Conservation (phyloP, 2,113 vertebrate genomes). For the Forbesichthys agassizii region DNA sequence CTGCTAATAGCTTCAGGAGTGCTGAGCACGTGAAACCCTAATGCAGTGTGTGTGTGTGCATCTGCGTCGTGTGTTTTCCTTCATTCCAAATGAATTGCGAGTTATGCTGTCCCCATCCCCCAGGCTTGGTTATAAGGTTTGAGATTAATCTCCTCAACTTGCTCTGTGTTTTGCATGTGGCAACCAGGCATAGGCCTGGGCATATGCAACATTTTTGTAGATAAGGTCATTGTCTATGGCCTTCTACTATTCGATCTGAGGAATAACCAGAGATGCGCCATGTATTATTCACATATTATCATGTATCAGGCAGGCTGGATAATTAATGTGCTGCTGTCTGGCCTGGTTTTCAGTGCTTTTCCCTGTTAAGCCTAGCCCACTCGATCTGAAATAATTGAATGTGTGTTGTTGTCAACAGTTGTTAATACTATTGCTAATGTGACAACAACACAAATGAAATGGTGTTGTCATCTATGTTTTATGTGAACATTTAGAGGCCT, state of each 20-base stretch:
- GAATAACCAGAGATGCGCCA: constrained; percentile 64
- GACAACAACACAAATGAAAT: too few relatives aligned
- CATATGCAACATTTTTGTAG: constrained; percentile 63
- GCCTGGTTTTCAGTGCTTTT: constrained; percentile 19
- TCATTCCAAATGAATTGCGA: constrained; percentile 64
- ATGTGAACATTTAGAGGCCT: too few relatives aligned
- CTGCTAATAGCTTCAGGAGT: constrained; percentile 57
- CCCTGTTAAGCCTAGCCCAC: neutral
- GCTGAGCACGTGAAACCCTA: constrained; percentile 70
- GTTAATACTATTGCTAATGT: too few relatives aligned
- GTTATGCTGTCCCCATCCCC: constrained; percentile 63
- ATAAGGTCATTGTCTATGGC: constrained; percentile 69
- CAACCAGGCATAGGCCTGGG: constrained; percentile 31
- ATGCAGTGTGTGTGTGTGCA: constrained; percentile 49
- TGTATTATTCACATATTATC: constrained; percentile 78
- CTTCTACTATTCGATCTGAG: constrained; percentile 45
- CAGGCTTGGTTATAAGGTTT: constrained; percentile 67
- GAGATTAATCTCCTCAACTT: constrained; percentile 74
- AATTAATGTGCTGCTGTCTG: constrained; percentile 60
- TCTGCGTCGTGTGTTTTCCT: constrained; percentile 27
- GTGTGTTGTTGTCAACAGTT: too few relatives aligned
- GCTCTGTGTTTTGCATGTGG: constrained; percentile 19
- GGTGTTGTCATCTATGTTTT: too few relatives aligned
- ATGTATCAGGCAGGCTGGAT: constrained; percentile 67
- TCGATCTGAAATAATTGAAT: too few relatives aligned